A percentile compares a stretch with the other conserved stretches of the same genome.
Conservation (phyloP, 2,113 vertebrate genomes). For the Triplophysa siluroides region DNA sequence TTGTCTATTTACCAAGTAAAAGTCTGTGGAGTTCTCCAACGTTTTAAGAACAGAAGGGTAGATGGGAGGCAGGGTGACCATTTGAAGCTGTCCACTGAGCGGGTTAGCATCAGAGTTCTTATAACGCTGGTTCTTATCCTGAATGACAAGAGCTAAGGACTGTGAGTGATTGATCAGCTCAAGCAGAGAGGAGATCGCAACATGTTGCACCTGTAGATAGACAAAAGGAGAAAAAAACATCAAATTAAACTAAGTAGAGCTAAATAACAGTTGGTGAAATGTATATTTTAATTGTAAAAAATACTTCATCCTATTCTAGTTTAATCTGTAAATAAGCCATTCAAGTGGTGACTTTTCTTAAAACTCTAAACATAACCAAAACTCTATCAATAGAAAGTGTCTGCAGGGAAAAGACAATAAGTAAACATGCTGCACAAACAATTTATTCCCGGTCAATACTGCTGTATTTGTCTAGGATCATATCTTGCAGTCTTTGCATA, state of each 20-base stretch:
- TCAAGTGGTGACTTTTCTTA: background rate
- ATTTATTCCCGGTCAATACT: too few species aligned
- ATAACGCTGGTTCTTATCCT: constrained; percentile 89
- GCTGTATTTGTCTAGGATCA: background rate
- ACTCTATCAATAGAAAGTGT: background rate
- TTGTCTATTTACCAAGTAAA: constrained; percentile 82
- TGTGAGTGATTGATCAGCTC: constrained; percentile 94
- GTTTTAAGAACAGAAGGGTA: constrained; percentile 78
- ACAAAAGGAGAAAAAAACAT: background rate
- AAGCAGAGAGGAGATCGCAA: constrained; percentile 87
- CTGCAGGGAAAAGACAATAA: too few species aligned
- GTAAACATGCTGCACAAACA: too few species aligned
- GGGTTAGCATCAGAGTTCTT: constrained; percentile 80
- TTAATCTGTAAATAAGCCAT: background rate
- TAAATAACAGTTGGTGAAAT: background rate
- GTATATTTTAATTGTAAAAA: background rate
- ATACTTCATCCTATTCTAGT: background rate
- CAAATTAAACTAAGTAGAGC: background rate
- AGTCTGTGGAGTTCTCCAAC: constrained; percentile 87
- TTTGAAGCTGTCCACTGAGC: constrained; percentile 87
- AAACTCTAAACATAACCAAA: background rate
- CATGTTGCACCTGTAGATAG: constrained; percentile 78
- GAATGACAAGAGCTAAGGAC: constrained; percentile 89
- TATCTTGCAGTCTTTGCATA: background rate
- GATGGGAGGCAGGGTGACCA: constrained; percentile 92